Evolutionary conservation across 2,797 vertebrate species (phyloP).

Genomic region (Adelosebastes latens): DNA sequence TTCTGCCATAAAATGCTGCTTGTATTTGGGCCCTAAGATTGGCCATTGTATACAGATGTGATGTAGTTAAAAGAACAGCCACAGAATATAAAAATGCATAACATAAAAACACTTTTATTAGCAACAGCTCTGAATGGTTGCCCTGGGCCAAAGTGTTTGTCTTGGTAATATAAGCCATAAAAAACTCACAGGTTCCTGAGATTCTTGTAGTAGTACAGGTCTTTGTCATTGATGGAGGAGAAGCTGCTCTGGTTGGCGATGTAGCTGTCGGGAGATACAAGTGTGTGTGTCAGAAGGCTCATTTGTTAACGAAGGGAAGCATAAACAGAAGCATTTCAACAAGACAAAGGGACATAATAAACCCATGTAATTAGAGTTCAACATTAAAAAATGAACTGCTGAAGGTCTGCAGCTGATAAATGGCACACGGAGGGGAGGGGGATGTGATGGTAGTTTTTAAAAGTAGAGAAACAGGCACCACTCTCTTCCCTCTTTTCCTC

Average conservation of each 20-base stretch:
- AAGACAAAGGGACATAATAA: constrained; percentile 35
- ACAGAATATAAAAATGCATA: not conserved
- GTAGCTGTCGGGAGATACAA: constrained; percentile 85
- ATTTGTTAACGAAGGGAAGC: constrained; percentile 45
- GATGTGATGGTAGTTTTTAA: not conserved
- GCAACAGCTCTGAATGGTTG: not conserved
- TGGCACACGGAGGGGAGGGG: not conserved
- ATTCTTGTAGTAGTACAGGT: constrained; percentile 91
- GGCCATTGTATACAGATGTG: not conserved
- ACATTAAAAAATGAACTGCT: constrained; percentile 9
- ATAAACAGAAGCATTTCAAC: constrained; percentile 34
- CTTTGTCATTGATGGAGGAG: constrained; percentile 93
- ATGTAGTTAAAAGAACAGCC: not conserved
- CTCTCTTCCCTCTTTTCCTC: not conserved
- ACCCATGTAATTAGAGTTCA: constrained; percentile 22
- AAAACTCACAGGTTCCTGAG: constrained; percentile 96
- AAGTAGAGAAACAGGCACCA: not conserved
- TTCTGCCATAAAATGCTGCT: not conserved
- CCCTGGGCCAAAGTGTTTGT: not conserved
- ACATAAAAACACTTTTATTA: no score
- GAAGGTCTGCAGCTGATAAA: constrained; percentile 3
- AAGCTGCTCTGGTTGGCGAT: constrained; percentile 93
- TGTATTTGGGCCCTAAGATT: not conserved
- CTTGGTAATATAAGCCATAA: not conserved
- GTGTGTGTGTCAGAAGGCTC: constrained; percentile 50